Percentiles rank a stretch among this genome's conserved stretches.
These are phyloP conservation scores for Gadopsis bispinosus DNA, from an alignment of 2,797 vertebrate species.

Conservation along the genomic window DNA sequence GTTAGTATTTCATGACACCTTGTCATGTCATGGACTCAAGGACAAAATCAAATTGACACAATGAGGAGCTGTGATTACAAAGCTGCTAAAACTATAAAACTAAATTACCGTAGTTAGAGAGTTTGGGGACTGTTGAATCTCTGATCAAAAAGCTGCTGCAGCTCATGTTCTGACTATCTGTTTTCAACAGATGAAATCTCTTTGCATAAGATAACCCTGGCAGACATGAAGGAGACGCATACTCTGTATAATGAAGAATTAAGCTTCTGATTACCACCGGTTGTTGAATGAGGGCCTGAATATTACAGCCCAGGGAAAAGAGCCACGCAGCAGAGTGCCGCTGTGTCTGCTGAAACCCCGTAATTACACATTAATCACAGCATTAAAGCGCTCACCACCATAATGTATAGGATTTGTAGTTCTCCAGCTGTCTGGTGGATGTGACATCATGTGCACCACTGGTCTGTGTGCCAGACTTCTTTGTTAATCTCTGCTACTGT, in stretches of 20 bases:
- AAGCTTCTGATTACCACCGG: slow-evolving; percentile 10
- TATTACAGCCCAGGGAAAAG: slow-evolving; percentile 32
- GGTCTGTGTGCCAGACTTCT: neutral
- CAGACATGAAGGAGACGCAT: slow-evolving; percentile 23
- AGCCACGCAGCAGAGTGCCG: slow-evolving; percentile 31
- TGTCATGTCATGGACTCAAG: neutral
- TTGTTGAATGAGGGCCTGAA: slow-evolving; percentile 28
- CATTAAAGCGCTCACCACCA: slow-evolving; percentile 31
- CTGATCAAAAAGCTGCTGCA: neutral
- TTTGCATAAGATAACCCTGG: neutral
- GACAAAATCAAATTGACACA: neutral
- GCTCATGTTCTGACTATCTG: neutral
- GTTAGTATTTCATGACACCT: neutral
- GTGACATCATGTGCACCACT: neutral
- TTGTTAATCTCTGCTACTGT: neutral
- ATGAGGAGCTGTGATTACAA: neutral
- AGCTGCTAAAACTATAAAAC: slow-evolving; percentile 10
- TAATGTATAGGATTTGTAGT: slow-evolving; percentile 31
- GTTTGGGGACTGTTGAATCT: neutral
- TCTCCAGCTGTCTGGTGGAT: slow-evolving; percentile 14
- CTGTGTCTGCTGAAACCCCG: slow-evolving; percentile 58
- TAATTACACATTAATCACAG: slow-evolving; percentile 62
- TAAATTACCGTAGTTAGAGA: neutral
- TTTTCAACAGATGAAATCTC: slow-evolving; percentile 7
- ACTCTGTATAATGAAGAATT: slow-evolving; percentile 19